Evolutionary conservation across 2,113 vertebrate species (phyloP).

Genomic region (Gallinago jamesoni): DNA sequence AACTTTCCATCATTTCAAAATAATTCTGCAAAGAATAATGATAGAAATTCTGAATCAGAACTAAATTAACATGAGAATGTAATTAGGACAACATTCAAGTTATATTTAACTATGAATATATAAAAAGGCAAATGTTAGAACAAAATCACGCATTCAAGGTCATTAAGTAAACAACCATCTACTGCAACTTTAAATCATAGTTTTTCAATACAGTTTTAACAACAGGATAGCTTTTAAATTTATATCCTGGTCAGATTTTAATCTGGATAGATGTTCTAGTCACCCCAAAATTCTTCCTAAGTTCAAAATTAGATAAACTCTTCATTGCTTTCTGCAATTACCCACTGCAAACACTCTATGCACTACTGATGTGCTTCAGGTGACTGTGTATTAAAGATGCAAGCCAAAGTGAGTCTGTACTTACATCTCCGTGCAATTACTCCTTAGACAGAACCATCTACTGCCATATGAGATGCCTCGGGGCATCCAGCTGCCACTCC

Average conservation of each 20-base stretch:
- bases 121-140: slow-evolving; percentile 46
- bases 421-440: neutral
- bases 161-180: slow-evolving; percentile 12
- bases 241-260: neutral
- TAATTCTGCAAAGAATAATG: slow-evolving; percentile 62
- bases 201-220: neutral
- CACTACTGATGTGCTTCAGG: neutral
- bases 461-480: neutral
- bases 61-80: slow-evolving; percentile 67
- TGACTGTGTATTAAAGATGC: neutral
- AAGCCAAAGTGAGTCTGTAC: neutral
- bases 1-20: slow-evolving; percentile 52
- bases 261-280: neutral
- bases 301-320: neutral
- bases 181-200: neutral
- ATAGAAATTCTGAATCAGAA: slow-evolving; percentile 56
- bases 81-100: slow-evolving; percentile 64
- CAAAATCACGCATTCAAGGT: slow-evolving; percentile 20
- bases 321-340: neutral
- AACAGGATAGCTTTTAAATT: neutral
- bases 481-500: slow-evolving; percentile 15
- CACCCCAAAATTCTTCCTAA: neutral
- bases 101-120: slow-evolving; percentile 64
- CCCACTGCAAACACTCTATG: neutral
- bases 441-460: neutral